These are phyloP conservation scores for Pagetopsis macropterus DNA, from an alignment of 2,797 vertebrate genomes.

Conservation along the genomic window DNA sequence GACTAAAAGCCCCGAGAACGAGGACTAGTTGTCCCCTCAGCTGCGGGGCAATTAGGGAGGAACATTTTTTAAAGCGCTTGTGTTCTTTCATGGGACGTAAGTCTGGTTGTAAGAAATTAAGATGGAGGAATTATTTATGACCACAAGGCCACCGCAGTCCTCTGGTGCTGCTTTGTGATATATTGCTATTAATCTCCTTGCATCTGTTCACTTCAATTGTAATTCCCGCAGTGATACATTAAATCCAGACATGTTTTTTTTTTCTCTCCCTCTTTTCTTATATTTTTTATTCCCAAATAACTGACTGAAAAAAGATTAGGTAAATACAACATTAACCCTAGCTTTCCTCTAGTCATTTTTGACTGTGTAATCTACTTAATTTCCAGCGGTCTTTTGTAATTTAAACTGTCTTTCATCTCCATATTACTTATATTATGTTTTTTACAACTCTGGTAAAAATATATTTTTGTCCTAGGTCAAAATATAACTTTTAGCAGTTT, in stretches of 20 bases:
- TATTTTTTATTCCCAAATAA: neutral
- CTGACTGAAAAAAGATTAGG: neutral
- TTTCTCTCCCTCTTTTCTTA: neutral
- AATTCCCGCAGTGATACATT: slow-evolving; percentile 7
- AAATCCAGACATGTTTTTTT: neutral
- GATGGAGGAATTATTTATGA: slow-evolving; percentile 56
- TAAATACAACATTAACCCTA: too few relatives aligned
- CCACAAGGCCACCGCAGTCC: neutral
- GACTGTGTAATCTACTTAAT: too few relatives aligned
- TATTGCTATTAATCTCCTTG: slow-evolving; percentile 12
- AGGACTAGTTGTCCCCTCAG: slow-evolving; percentile 38
- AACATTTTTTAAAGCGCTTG: slow-evolving; percentile 46
- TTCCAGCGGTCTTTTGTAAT: too few relatives aligned
- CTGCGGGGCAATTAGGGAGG: slow-evolving; percentile 52
- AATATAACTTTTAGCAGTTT: too few relatives aligned
- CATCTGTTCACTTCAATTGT: slow-evolving; percentile 29
- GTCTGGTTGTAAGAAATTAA: slow-evolving; percentile 44
- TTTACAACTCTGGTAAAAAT: too few relatives aligned
- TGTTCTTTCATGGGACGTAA: slow-evolving; percentile 41
- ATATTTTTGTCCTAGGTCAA: too few relatives aligned
- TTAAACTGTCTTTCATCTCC: too few relatives aligned
- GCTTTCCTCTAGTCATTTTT: too few relatives aligned
- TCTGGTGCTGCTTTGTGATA: slow-evolving; percentile 19
- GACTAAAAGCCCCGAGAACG: slow-evolving; percentile 36
- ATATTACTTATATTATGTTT: too few relatives aligned